Conservation (phyloP, 1,140 invertebrate species). For the Reticulitermes speratus region DNA sequence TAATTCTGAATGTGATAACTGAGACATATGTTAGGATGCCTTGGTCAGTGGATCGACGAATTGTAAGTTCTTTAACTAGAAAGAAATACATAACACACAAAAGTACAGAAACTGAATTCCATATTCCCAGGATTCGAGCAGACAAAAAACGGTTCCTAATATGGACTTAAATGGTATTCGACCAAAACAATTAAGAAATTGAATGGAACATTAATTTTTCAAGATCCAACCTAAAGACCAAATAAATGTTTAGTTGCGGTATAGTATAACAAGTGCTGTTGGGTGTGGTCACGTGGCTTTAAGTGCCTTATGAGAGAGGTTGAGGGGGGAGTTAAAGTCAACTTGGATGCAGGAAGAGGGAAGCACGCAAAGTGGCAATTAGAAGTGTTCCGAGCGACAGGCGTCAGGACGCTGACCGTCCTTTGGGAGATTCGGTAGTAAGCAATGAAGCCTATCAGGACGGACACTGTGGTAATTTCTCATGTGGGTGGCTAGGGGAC, state of each 20-base stretch:
- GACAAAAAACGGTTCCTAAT: no score
- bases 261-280: background rate
- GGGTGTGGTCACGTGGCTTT: slow-evolving; percentile 11
- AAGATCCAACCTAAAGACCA: background rate
- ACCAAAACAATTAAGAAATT: no score
- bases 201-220: background rate
- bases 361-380: slow-evolving; percentile 10
- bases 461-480: background rate
- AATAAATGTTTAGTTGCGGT: background rate
- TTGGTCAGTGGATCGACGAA: no score
- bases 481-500: background rate
- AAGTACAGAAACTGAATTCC: no score
- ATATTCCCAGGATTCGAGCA: no score
- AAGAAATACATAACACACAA: no score
- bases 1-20: no score
- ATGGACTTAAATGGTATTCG: no score
- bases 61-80: no score
- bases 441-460: background rate
- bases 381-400: background rate
- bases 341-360: background rate
- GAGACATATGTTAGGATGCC: no score
- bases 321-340: background rate
- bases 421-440: background rate
- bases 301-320: background rate
- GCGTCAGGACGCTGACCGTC: background rate